Evolutionary conservation across 2,113 vertebrate species (phyloP).

Genomic region (Phyllostomus hastatus): DNA sequence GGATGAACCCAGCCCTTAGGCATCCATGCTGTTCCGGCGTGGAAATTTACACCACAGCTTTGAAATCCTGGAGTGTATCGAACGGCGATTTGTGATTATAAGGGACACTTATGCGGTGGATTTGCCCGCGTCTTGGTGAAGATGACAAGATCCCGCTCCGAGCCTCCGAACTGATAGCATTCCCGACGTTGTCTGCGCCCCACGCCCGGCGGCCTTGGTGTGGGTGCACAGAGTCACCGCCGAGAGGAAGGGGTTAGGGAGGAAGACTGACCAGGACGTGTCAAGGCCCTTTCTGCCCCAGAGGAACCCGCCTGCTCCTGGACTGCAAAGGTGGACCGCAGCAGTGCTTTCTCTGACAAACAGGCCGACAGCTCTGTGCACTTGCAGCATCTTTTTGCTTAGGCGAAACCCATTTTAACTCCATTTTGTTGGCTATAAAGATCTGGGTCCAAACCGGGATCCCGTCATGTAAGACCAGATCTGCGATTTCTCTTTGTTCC

Average conservation of each 20-base stretch:
- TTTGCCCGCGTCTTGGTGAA: background rate
- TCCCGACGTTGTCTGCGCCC: accelerated
- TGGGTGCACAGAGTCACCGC: accelerated
- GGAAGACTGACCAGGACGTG: background rate
- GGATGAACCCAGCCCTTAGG: background rate
- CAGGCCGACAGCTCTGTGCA: background rate
- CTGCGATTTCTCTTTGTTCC: background rate
- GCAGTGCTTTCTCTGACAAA: background rate
- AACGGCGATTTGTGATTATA: background rate
- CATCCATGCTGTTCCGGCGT: background rate
- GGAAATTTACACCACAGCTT: background rate
- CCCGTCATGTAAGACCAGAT: background rate
- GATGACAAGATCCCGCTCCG: accelerated
- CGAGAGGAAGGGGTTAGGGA: background rate
- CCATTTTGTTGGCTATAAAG: constrained; percentile 20
- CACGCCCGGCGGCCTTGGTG: accelerated
- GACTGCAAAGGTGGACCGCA: background rate
- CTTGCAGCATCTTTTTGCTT: background rate
- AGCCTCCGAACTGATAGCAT: background rate
- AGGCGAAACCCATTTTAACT: constrained; percentile 3
- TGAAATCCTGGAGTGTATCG: background rate
- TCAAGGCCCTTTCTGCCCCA: background rate
- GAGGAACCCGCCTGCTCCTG: constrained; percentile 22
- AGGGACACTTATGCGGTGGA: accelerated
- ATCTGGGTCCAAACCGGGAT: background rate